A percentile compares a stretch with the other conserved stretches of the same genome.
phyloP scores from a whole-genome alignment of 2,797 vertebrate genomes.

The Bradypus variegatus region DNA sequence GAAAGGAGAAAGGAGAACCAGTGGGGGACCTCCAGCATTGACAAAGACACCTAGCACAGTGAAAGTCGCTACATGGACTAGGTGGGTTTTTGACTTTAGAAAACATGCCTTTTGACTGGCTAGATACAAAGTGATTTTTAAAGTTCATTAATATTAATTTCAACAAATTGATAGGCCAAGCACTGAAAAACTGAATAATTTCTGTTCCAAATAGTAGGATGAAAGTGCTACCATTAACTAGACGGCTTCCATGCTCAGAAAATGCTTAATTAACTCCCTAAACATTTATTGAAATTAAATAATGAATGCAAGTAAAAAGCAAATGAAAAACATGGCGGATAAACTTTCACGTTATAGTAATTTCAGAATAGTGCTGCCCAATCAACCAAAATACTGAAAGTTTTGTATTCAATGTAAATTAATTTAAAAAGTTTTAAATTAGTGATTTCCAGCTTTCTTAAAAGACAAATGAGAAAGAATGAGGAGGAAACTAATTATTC shows the following conservation, averaged over 20 bases:
- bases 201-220: background rate
- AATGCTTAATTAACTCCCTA: background rate
- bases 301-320: background rate
- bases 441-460: constrained; percentile 21
- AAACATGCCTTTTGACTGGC: background rate
- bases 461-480: constrained; percentile 9
- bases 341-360: background rate
- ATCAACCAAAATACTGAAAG: background rate
- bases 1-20: background rate
- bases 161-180: background rate
- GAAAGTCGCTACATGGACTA: background rate
- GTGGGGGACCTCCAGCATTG: background rate
- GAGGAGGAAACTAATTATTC: background rate
- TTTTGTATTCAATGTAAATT: background rate
- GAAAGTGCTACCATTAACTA: background rate
- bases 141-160: background rate
- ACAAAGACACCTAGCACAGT: background rate
- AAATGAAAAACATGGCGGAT: background rate
- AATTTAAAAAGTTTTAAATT: constrained; percentile 2
- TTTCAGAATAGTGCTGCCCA: background rate
- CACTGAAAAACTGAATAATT: background rate
- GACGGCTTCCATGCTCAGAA: background rate
- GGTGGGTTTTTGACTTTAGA: background rate
- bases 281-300: background rate
- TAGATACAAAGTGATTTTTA: background rate